These are phyloP conservation scores for Limnephilus lunatus DNA, from an alignment of 2,888 invertebrate genomes.

Conservation along the genomic window DNA sequence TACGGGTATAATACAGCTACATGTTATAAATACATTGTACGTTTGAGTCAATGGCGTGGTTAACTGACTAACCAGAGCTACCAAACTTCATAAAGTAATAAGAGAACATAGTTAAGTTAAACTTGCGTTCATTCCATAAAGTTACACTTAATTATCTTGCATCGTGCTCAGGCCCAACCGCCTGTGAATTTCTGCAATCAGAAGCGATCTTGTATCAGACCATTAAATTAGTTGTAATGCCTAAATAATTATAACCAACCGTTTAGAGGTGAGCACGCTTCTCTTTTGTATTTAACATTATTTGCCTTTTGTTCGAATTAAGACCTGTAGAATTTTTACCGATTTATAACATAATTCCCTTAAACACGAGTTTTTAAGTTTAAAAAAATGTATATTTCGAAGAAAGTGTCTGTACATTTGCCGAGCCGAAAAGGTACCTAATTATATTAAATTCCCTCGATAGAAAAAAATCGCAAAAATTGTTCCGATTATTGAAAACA, in stretches of 20 bases:
- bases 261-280: neutral
- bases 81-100: slow-evolving; percentile 1
- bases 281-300: neutral
- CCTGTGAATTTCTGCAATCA: neutral
- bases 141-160: slow-evolving; percentile 37
- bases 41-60: neutral
- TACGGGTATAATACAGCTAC: neutral
- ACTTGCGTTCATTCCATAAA: slow-evolving; percentile 41
- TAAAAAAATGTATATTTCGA: too few species aligned
- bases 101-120: slow-evolving; percentile 15
- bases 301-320: neutral
- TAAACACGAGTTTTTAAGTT: too few species aligned
- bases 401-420: too few species aligned
- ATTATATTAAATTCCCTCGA: too few species aligned
- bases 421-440: too few species aligned
- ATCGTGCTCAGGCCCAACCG: neutral
- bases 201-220: slow-evolving; percentile 2
- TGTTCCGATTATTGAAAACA: too few species aligned
- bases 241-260: neutral
- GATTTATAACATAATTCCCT: too few species aligned
- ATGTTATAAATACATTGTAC: neutral
- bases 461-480: too few species aligned
- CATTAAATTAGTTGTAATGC: neutral
- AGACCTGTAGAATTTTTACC: neutral
- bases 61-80: neutral